These are phyloP conservation scores for Formica selysi DNA, from an alignment of 1,140 invertebrate genomes.

Conservation along the genomic window DNA sequence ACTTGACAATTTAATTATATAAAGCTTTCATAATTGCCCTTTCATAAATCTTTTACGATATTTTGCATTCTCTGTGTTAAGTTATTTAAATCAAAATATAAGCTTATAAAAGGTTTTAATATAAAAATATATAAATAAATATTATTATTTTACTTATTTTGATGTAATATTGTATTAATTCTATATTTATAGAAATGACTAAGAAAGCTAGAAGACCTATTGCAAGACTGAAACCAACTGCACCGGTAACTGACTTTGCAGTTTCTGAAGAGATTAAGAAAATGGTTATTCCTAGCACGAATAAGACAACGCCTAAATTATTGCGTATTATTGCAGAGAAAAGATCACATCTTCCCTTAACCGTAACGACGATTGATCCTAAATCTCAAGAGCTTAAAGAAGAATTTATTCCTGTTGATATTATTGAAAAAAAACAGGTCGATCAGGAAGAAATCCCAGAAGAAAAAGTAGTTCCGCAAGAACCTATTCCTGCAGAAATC, in stretches of 20 bases:
- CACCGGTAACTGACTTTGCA: background rate
- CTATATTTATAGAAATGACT: background rate
- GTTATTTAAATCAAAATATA: background rate
- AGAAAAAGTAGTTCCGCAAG: background rate
- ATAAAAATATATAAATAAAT: background rate
- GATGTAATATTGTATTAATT: background rate
- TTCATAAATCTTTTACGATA: background rate
- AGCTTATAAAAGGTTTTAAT: background rate
- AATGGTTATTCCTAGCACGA: background rate
- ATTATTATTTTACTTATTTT: background rate
- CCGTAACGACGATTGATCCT: background rate
- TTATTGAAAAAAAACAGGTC: background rate
- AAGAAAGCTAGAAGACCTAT: background rate
- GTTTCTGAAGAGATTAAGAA: background rate
- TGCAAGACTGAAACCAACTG: background rate
- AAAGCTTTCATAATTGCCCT: conserved; percentile 1
- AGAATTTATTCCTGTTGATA: background rate
- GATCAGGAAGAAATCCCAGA: background rate
- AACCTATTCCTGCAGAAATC: background rate
- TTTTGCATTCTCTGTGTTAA: background rate
- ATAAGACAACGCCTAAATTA: conserved; percentile 26
- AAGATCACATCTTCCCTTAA: background rate
- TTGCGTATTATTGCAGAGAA: background rate
- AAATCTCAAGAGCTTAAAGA: background rate
- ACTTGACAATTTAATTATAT: background rate